A percentile compares a stretch with the other conserved stretches of the same genome.
phyloP scores from a whole-genome alignment of 2,113 vertebrate genomes.

The Ranitomeya imitator region DNA sequence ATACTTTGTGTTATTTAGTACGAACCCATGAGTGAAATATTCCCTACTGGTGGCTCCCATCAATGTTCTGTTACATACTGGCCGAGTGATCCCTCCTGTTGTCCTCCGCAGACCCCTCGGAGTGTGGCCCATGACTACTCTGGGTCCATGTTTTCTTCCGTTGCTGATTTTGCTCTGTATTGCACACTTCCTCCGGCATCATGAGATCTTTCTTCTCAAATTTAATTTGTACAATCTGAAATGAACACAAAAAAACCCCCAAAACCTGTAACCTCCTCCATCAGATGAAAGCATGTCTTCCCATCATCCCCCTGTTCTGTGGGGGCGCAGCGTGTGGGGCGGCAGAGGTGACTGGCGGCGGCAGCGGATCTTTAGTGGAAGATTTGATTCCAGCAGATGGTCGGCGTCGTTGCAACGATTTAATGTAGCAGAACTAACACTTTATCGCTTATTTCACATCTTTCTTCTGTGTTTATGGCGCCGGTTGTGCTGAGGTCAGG shows the following conservation, averaged over 20 bases:
- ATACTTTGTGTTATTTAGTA: too few species aligned
- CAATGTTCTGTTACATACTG: too few species aligned
- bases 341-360: background rate
- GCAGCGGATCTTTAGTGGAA: background rate
- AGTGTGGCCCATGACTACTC: too few species aligned
- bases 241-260: background rate
- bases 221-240: background rate
- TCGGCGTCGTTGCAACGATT: slow-evolving; percentile 12
- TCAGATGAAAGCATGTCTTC: background rate
- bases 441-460: slow-evolving; percentile 17
- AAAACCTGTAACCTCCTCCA: background rate
- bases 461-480: slow-evolving; percentile 19
- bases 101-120: too few species aligned
- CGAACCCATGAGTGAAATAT: too few species aligned
- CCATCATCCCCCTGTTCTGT: background rate
- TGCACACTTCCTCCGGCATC: background rate
- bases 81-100: too few species aligned
- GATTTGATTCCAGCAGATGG: slow-evolving; percentile 38
- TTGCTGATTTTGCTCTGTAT: background rate
- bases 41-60: too few species aligned
- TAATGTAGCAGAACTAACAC: slow-evolving; percentile 43
- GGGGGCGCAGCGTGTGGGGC: background rate
- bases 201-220: background rate
- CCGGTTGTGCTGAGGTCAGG: slow-evolving; percentile 18
- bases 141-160: background rate